phyloP scores from a whole-genome alignment of 2,888 invertebrate genomes.

The Pardosa pseudoannulata region DNA sequence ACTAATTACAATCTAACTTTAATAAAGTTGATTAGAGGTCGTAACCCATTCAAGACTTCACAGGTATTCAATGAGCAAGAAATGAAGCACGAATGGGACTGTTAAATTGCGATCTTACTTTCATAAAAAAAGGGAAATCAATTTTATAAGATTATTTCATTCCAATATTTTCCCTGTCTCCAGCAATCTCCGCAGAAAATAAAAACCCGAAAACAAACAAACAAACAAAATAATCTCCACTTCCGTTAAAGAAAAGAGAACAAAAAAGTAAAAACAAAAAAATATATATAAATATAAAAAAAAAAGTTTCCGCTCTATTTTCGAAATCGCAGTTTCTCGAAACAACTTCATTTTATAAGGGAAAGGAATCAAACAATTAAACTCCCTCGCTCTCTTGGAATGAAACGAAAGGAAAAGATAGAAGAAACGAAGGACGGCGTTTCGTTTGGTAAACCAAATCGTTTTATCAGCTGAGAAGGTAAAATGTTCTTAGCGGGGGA shows the following conservation, averaged over 20 bases:
- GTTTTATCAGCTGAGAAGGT: slow-evolving; percentile 54
- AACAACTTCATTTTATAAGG: slow-evolving; percentile 32
- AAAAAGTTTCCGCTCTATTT: background rate
- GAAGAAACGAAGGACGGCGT: slow-evolving; percentile 12
- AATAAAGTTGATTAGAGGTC: no score
- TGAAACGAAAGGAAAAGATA: slow-evolving; percentile 5
- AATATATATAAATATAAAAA: no score
- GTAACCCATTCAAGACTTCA: no score
- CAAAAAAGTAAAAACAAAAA: no score
- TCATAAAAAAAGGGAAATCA: background rate
- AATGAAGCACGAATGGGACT: no score
- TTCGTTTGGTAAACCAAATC: slow-evolving; percentile 59
- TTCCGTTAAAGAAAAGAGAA: background rate
- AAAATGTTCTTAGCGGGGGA: slow-evolving; percentile 37
- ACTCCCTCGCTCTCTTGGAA: background rate
- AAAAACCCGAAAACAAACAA: background rate
- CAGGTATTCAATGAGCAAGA: no score
- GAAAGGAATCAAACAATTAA: slow-evolving; percentile 35
- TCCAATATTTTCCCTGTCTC: background rate
- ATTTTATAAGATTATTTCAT: background rate
- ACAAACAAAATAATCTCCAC: background rate
- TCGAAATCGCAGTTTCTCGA: slow-evolving; percentile 10
- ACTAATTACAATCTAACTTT: no score
- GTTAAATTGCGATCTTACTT: no score
- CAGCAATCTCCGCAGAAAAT: background rate